Evolutionary conservation across 2,113 vertebrate species (phyloP).

Genomic region (Eubucco bourcierii): DNA sequence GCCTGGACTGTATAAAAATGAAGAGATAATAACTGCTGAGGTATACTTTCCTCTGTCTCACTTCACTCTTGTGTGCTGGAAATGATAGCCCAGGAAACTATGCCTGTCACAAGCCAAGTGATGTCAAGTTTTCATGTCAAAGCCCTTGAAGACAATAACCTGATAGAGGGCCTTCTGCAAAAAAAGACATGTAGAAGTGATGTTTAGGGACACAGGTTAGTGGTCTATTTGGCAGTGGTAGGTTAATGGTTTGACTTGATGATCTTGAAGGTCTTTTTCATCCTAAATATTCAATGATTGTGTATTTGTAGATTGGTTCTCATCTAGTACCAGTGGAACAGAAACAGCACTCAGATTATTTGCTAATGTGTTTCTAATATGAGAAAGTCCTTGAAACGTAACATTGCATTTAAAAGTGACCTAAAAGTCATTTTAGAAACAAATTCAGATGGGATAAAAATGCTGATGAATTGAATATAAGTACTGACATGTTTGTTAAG

Average conservation of each 20-base stretch:
- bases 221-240: neutral
- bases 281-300: neutral
- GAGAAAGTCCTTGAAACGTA: conserved; percentile 73
- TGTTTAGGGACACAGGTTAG: neutral
- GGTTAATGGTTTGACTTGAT: neutral
- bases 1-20: neutral
- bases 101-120: too few relatives aligned
- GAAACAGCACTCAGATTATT: conserved; percentile 78
- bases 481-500: conserved; percentile 12
- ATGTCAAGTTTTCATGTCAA: neutral
- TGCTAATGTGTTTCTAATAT: conserved; percentile 82
- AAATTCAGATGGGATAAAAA: conserved; percentile 78
- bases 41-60: neutral
- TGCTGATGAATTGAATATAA: conserved; percentile 74
- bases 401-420: conserved; percentile 78
- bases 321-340: conserved; percentile 78
- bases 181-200: neutral
- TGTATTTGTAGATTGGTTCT: conserved; percentile 63
- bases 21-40: neutral
- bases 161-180: neutral
- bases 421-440: conserved; percentile 77
- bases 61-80: neutral
- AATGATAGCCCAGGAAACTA: neutral
- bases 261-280: neutral
- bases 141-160: neutral